A percentile compares a stretch with the other conserved stretches of the same genome.
These are phyloP conservation scores for Temnopleurus reevesii DNA, from an alignment of 53 echinoderm and acorn worm species.

Conservation along the genomic window DNA sequence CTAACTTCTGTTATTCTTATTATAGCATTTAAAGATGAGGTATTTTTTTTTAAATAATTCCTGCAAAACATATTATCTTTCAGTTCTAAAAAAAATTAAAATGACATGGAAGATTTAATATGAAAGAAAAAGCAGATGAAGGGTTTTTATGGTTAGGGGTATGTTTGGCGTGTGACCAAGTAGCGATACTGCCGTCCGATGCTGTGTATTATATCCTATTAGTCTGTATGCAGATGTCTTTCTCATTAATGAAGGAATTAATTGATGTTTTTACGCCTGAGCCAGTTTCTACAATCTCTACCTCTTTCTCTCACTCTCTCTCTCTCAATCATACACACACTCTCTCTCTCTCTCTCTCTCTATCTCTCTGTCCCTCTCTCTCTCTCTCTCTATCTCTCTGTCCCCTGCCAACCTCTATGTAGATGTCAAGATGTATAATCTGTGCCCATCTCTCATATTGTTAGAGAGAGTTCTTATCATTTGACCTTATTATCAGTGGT, in stretches of 20 bases:
- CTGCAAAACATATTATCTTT: no score
- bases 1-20: no score
- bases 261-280: conserved; percentile 55
- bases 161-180: no score
- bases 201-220: conserved; percentile 3
- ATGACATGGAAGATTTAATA: no score
- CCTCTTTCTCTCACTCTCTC: background rate
- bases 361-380: background rate
- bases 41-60: no score
- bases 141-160: no score
- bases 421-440: conserved; percentile 14
- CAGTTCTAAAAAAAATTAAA: no score
- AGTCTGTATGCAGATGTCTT: conserved; percentile 10
- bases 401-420: background rate
- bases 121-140: no score
- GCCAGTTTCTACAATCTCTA: no score
- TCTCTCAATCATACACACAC: background rate
- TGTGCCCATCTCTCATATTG: conserved; percentile 13
- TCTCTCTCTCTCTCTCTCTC: conserved; percentile 1
- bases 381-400: background rate
- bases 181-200: no score
- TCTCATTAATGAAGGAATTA: conserved; percentile 48
- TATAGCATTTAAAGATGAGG: no score
- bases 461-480: background rate
- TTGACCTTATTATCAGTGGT: conserved; percentile 35